Base-by-base conservation (phyloP, 2,113 vertebrate genomes). In the Petromus typicus region DNA sequence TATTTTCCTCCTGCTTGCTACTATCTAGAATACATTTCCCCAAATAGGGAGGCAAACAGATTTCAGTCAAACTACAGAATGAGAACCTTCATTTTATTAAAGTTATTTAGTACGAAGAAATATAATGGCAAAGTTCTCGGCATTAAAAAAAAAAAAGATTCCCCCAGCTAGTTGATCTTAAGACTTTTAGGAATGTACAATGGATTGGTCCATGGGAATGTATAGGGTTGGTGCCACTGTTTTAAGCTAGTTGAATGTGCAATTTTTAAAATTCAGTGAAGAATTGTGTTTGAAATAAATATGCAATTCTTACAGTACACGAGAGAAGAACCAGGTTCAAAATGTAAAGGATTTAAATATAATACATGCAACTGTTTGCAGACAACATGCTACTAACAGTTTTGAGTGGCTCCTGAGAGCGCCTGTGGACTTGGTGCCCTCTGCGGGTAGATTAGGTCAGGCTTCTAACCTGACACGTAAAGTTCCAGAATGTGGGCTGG, bases 21-120 rank as follows among this genome's bases (percentile, higher is more conserved):
- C 57, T 48, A 75, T 78, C 64, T 82, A 67, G 57, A 81, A 63
- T 7, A 12, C 23, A 48, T 75, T 69, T 95, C 63, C 61, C 67
- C 45, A 93, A 64, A 45, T 25, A 84, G 79, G 48, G n/a, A 87
- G 16, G 5, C 14, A 37, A 90, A 56, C 0, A 10, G 51, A 85
- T 2, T 43, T 40, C 20, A 27, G 1, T 79, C 45, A 86, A 93
- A 66, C 69, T n/a, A 23, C 25, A 67, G 27, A 6, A 1, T n/a
- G 17, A 83, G 12, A 78, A n/a, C 7, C 56, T 76, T 37, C 17
- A 45, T 85, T 97, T 82, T 71, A 79, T 76, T 51, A 80, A 94
- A 93, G 81, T 67, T 32, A 85, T 63, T 80, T 76, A 48, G 63
- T 90, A n/a, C 89, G 69, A 79, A 82, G 59, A 94, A 86, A 6